A percentile compares a stretch with the other conserved stretches of the same genome.
Evolutionary conservation across 2,888 invertebrate genomes (phyloP).

Genomic region (Pandemis cinnamomeana): DNA sequence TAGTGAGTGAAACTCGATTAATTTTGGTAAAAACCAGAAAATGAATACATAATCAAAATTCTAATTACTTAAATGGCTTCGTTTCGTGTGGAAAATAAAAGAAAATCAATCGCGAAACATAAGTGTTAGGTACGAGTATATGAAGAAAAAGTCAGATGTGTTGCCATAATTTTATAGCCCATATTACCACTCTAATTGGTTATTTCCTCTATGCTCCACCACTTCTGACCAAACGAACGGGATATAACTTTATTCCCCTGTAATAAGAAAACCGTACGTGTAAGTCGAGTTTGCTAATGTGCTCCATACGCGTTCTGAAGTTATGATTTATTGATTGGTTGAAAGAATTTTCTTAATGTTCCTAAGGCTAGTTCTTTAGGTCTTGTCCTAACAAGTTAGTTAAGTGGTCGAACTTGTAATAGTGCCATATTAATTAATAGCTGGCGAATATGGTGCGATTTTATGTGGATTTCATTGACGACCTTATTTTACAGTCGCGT

Average conservation of each 20-base stretch:
- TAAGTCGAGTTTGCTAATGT: conserved; percentile 45
- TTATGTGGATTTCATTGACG: background rate
- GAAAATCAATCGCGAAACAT: too few relatives aligned
- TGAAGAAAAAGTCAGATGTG: too few relatives aligned
- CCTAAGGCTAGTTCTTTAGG: conserved; percentile 25
- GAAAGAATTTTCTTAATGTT: conserved; percentile 44
- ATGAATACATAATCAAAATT: too few relatives aligned
- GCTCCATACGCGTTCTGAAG: conserved; percentile 42
- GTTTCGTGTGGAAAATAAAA: too few relatives aligned
- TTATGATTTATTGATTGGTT: conserved; percentile 55
- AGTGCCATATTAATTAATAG: background rate
- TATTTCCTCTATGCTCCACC: conserved; percentile 29
- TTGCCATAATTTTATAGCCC: too few relatives aligned
- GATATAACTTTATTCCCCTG: conserved; percentile 50
- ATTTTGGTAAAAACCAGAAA: too few relatives aligned
- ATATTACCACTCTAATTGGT: too few relatives aligned
- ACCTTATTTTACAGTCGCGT: background rate
- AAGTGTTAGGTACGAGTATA: too few relatives aligned
- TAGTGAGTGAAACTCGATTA: too few relatives aligned
- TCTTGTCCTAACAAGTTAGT: conserved; percentile 15
- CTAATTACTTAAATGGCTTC: too few relatives aligned
- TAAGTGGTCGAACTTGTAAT: background rate
- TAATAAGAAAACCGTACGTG: conserved; percentile 47
- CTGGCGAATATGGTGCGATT: background rate
- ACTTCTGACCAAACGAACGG: conserved; percentile 47